Evolutionary conservation across 1,140 invertebrate species (phyloP).

Genomic region (Druon quercuslanigerum): DNA sequence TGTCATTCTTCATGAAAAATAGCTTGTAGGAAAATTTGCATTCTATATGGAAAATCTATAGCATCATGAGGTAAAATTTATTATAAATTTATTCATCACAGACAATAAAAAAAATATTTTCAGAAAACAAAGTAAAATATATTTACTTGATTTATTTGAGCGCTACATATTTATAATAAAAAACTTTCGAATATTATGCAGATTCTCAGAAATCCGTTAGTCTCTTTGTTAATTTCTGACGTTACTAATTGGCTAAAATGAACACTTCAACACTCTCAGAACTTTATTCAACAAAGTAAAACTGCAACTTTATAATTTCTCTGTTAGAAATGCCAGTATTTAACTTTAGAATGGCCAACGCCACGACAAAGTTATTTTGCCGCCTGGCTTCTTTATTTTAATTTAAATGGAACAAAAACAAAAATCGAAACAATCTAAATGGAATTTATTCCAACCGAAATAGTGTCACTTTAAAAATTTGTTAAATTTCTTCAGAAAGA

Average conservation of each 20-base stretch:
- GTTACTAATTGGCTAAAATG: constrained; percentile 12
- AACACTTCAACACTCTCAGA: constrained; percentile 1
- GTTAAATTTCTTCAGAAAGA: no score
- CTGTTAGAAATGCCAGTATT: neutral
- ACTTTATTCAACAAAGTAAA: constrained; percentile 14
- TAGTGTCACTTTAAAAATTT: no score
- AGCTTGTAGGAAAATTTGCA: no score
- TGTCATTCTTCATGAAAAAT: no score
- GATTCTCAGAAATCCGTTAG: neutral
- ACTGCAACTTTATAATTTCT: constrained; percentile 4
- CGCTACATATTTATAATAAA: no score
- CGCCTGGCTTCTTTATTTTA: neutral
- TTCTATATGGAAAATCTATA: no score
- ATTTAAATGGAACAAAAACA: neutral
- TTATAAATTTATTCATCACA: no score
- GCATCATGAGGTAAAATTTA: no score
- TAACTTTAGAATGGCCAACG: neutral
- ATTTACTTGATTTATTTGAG: no score
- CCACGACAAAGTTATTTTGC: constrained; percentile 15
- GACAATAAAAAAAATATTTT: no score
- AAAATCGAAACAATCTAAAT: neutral
- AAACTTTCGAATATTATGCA: neutral
- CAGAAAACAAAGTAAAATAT: no score
- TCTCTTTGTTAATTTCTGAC: neutral
- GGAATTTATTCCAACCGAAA: no score